phyloP scores from a whole-genome alignment of 2,888 invertebrate species.

The Hirtodrosophila alboralis region DNA sequence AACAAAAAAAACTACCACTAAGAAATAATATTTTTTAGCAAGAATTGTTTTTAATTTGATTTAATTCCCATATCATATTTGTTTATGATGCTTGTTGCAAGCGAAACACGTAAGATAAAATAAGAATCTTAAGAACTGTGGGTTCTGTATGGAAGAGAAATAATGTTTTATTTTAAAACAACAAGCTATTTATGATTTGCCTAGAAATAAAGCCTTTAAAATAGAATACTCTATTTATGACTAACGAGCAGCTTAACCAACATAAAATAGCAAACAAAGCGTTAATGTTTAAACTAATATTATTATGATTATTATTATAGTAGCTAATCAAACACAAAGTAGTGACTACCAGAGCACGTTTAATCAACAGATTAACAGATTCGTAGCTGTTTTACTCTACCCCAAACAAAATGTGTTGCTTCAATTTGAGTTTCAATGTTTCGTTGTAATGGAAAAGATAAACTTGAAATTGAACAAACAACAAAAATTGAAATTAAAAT shows the following conservation, averaged over 20 bases:
- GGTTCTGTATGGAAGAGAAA: too few species aligned
- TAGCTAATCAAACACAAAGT: constrained; percentile 66
- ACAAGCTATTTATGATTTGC: constrained; percentile 38
- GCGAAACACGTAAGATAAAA: too few species aligned
- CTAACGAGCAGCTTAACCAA: constrained; percentile 72
- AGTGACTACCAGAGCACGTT: constrained; percentile 53
- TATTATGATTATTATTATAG: constrained; percentile 57
- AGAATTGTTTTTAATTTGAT: constrained; percentile 33
- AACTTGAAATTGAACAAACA: constrained; percentile 36
- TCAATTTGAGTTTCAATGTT: constrained; percentile 53
- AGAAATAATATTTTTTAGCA: constrained; percentile 26
- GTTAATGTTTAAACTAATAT: constrained; percentile 71
- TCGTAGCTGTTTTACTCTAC: constrained; percentile 35
- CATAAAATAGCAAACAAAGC: constrained; percentile 61
- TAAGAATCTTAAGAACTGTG: too few species aligned
- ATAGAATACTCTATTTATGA: constrained; percentile 57
- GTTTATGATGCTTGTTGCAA: constrained; percentile 3
- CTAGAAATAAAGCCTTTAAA: constrained; percentile 48
- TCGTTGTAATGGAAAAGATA: constrained; percentile 49
- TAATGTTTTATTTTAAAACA: neutral
- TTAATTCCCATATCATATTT: constrained; percentile 11
- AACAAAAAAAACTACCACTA: constrained; percentile 21
- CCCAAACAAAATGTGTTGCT: constrained; percentile 44
- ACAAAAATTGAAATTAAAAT: constrained; percentile 55
- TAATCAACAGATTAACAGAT: constrained; percentile 31